Base-by-base conservation (phyloP, 2,888 invertebrate genomes). In the Andrena chrysosceles region DNA sequence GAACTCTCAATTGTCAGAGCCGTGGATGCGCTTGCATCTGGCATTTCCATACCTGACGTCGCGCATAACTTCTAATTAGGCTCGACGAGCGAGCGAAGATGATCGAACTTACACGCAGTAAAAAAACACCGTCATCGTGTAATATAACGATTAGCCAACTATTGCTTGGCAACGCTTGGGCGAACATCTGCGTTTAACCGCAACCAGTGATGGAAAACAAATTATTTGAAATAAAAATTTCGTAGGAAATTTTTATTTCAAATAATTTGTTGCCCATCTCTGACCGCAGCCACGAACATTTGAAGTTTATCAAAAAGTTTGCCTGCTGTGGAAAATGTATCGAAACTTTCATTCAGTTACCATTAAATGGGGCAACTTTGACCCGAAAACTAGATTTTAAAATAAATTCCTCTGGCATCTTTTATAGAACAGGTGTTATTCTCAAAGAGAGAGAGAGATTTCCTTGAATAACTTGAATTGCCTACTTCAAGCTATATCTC, bases 71-170 rank as follows among this genome's bases (percentile, higher is more conserved):
- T 56, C 10, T 56, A 56, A 56, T 56, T 56, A 26, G 23, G 10
- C 56, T 59, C 52, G 5, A 54, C 5, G 7, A 35, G 52, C 72
- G 7, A 54, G 52, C 20, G n/a, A 20, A 35, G 23, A 56, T 54
- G 26, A 59, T 42, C 16, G 10, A 67, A 62, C 60, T 62, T 13
- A 2, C 52, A 10, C 33, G 0, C 35, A 35, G n/a, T 52, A n/a
- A 62, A 35, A 33, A 56, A 59, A 49, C 26, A 64, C 10, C 23
- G 54, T 62, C 63, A 66, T 66, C 59, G 69, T 48, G 62, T 42
- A 68, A 63, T 23, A 35, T 26, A 52, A 49, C 70, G 62, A 62
- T 72, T 52, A 72, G 70, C 77, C 78, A 79, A 81, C 81, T 81
- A 73, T 81, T 79, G 81, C 73, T 72, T 52, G 31, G 60, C 2